Base-by-base conservation (phyloP, 2,888 invertebrate species). In the Cerastis rubricosa region DNA sequence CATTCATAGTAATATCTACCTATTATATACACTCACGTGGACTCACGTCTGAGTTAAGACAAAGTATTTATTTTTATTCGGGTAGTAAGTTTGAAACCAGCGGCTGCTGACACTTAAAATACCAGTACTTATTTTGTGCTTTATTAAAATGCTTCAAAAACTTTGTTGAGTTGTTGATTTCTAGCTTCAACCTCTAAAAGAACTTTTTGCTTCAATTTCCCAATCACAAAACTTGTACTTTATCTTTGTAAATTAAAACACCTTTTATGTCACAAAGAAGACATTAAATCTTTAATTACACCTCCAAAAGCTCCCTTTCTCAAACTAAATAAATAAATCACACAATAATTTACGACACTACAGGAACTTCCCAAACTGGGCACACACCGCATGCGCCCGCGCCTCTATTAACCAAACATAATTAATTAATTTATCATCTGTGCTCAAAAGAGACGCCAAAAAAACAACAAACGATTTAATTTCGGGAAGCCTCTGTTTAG, bases 391-490 rank as follows among this genome's bases (percentile, higher is more conserved):
- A 64, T 81, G 85, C 89, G 90, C 88, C 84, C 83, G 88, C 85
- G 87, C 84, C 89, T 88, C 93, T 93, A 94, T 95, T 95, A 95
- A 93, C 92, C 92, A 94, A 95, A 95, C 94, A 94, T 94, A 95
- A 95, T 96, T 95, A 95, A 95, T 96, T 95, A 94, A 94, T 94
- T 93, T 92, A 94, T 93, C 93, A 92, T 83, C 86, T 79, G 84
- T 76, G 85, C 88, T 89, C 90, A 83, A 86, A 88, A 89, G 87
- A 91, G 86, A 78, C 85, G 85, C 78, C 83, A 90, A 88, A 89
- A 22, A 87, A 85, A 80, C 83, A 85, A 80, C 81, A 81, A 89
- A 92, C 91, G 89, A 91, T 93, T 93, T 93, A 93, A 94, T 94
- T 94, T 92, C 88, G 91, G 91, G 93, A 83, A 84, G 73, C 80